Percentiles rank a stretch among this genome's conserved stretches.
These are phyloP conservation scores for Limanda limanda DNA, from an alignment of 2,113 vertebrate species.

Conservation along the genomic window DNA sequence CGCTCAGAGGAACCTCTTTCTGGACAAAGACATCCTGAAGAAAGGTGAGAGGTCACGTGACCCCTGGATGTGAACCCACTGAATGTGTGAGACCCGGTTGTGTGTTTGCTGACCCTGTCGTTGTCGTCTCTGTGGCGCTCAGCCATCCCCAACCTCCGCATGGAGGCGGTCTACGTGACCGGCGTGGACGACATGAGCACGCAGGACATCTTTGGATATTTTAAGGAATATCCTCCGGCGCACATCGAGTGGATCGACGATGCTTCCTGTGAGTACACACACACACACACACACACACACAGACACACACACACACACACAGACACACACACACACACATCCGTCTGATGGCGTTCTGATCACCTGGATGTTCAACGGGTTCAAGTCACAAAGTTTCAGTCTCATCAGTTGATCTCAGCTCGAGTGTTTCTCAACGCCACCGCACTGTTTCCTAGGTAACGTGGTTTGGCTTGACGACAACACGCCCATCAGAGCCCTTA, in stretches of 20 bases:
- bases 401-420: background rate
- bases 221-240: slow-evolving; percentile 97
- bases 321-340: background rate
- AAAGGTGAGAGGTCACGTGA: slow-evolving; percentile 83
- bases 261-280: slow-evolving; percentile 86
- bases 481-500: slow-evolving; percentile 91
- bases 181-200: slow-evolving; percentile 99
- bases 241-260: slow-evolving; percentile 99
- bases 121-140: slow-evolving; percentile 42
- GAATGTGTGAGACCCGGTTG: background rate
- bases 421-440: background rate
- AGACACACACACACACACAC: background rate
- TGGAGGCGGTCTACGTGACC: slow-evolving; percentile 91
- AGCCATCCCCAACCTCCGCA: slow-evolving; percentile 92
- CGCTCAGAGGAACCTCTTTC: slow-evolving; percentile 87
- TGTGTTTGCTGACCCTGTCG: too few relatives aligned
- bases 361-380: too few relatives aligned
- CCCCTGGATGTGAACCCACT: background rate
- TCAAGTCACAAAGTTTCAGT: too few relatives aligned
- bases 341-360: too few relatives aligned
- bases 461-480: slow-evolving; percentile 98
- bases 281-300: background rate
- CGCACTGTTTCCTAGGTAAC: slow-evolving; percentile 86
- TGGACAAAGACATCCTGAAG: slow-evolving; percentile 92
- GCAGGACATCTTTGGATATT: slow-evolving; percentile 94